Evolutionary conservation across 2,888 invertebrate genomes (phyloP), one percentile per base, ranked within the genome.

Genomic region (Lottia scabra): DNA sequence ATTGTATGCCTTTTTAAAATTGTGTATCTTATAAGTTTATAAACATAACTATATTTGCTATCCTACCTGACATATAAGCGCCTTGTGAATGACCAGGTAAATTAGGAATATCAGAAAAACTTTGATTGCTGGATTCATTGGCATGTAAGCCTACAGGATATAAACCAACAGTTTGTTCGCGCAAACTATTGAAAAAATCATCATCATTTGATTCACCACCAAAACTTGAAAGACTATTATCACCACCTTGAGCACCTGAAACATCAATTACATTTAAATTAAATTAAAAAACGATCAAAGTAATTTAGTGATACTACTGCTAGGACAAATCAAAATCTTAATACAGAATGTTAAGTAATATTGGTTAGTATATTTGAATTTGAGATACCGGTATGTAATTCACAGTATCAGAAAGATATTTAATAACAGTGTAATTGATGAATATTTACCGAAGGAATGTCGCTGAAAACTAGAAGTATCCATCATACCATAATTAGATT

Each of bases 61-160:
- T 56, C 56, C 13, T 56, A 56, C 56, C 56, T 56, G 56, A 23
- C 23, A 56, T 23, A 3, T 56, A 56, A 56, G 56, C 56, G 23
- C 56, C 56, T 23, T n/a, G 56, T 56, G 19, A 23, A 12, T 19
- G 10, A 56, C 56, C 56, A 23, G 56, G 56, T 19, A 56, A 13
- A 13, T 3, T 19, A 13, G 56, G 56, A 56, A 56, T 56, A 12
- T 56, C 56, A 56, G 56, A 56, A 56, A 19, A 10, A 56, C 56
- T 23, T 23, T 19, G 56, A 56, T 56, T 56, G 56, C 23, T 56
- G 1, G 56, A 56, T 56, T 56, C 56, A 56, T 56, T 56, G 56
- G 56, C 56, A 56, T 56, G 56, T 56, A 56, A 56, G 23, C 56
- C 56, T 23, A 56, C 56, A 23, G 56, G 56, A 56, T 56, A 56